Percentiles rank a stretch among this genome's conserved stretches.
Evolutionary conservation across 2,113 vertebrate genomes (phyloP).

Genomic region (Xenopus tropicalis): DNA sequence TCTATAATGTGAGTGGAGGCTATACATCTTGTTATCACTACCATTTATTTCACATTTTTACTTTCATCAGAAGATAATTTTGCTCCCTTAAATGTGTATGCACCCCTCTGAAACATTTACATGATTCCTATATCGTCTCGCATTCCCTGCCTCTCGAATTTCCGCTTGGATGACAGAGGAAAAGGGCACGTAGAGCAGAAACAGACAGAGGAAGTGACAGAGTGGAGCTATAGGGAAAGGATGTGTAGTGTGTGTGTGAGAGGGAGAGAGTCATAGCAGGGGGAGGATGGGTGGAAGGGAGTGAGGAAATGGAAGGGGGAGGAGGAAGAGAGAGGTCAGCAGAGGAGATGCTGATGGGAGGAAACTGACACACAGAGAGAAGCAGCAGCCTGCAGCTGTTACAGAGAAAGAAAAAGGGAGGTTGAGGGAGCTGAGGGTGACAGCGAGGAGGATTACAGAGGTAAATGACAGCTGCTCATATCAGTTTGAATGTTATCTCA

Average conservation of each 20-base stretch:
- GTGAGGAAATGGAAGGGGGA: constrained; percentile 42
- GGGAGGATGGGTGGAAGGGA: constrained; percentile 41
- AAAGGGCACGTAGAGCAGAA: constrained; percentile 35
- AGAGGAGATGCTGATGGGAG: constrained; percentile 38
- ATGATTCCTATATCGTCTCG: neutral
- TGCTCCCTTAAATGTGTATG: no score
- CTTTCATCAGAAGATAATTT: no score
- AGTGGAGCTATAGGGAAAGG: neutral
- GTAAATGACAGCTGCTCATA: constrained; percentile 15
- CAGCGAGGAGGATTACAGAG: constrained; percentile 15
- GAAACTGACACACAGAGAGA: constrained; percentile 28
- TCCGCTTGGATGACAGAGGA: constrained; percentile 40
- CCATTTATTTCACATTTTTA: no score
- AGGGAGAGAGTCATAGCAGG: constrained; percentile 2
- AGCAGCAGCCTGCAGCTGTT: constrained; percentile 32
- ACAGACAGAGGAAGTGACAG: constrained; percentile 40
- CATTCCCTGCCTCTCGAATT: constrained; percentile 20
- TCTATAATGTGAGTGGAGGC: no score
- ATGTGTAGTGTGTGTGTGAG: neutral
- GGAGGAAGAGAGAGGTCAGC: constrained; percentile 44
- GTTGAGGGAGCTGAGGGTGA: constrained; percentile 5
- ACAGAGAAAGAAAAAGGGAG: constrained; percentile 26
- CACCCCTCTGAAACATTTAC: no score
- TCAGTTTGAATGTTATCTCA: no score
- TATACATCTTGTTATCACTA: no score